These are phyloP conservation scores for Botia almorhae DNA, from an alignment of 2,797 vertebrate genomes.

Conservation along the genomic window DNA sequence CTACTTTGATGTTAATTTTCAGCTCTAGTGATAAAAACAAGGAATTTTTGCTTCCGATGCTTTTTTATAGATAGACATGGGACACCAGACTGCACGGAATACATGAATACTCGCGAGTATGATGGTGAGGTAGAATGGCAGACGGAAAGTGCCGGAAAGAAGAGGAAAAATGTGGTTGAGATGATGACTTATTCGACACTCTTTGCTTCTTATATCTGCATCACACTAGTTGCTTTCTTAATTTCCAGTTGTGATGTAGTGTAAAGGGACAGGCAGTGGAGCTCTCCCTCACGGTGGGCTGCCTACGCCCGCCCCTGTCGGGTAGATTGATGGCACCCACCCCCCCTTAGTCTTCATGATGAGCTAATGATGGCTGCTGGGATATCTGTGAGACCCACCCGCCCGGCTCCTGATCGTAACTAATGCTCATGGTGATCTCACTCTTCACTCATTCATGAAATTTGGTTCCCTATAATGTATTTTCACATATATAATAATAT, in stretches of 20 bases:
- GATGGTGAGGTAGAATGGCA: slow-evolving; percentile 18
- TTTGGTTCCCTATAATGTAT: neutral
- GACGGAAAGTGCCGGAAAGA: neutral
- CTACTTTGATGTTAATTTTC: no score
- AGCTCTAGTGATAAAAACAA: no score
- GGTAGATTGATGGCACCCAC: slow-evolving; percentile 59
- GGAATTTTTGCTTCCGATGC: no score
- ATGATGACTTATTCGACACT: slow-evolving; percentile 43
- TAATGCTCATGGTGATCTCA: slow-evolving; percentile 47
- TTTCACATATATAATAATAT: no score
- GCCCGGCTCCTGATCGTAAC: slow-evolving; percentile 43
- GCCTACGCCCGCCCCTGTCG: slow-evolving; percentile 49
- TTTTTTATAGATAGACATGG: no score
- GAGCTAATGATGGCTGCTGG: slow-evolving; percentile 56
- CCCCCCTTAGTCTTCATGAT: slow-evolving; percentile 36
- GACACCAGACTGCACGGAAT: no score
- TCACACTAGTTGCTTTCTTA: slow-evolving; percentile 28
- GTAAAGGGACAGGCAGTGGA: slow-evolving; percentile 23
- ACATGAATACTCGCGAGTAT: neutral
- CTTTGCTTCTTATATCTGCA: slow-evolving; percentile 33
- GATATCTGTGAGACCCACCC: slow-evolving; percentile 37
- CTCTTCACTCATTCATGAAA: neutral
- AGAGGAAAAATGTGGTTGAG: slow-evolving; percentile 30
- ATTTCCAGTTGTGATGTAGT: slow-evolving; percentile 41
- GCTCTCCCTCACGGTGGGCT: slow-evolving; percentile 29